These are phyloP conservation scores for Erynnis tages DNA, from an alignment of 2,888 invertebrate genomes.

Conservation along the genomic window DNA sequence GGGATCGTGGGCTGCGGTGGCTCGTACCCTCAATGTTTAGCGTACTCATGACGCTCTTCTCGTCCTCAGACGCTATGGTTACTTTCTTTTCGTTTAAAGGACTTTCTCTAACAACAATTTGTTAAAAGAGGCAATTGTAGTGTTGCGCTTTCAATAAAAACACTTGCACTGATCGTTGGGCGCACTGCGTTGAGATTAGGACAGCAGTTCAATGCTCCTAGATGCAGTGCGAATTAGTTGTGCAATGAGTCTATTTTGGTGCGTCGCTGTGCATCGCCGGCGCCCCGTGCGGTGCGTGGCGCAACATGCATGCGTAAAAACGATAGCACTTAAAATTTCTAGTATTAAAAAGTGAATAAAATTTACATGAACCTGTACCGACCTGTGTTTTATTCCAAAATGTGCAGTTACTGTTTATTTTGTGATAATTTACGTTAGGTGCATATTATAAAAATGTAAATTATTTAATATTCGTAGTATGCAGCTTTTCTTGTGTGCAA, in stretches of 20 bases:
- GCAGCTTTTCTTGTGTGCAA: no score
- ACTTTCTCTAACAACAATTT: slow-evolving; percentile 32
- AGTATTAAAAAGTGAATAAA: no score
- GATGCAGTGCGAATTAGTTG: slow-evolving; percentile 76
- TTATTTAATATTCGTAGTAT: no score
- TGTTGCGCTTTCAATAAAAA: slow-evolving; percentile 70
- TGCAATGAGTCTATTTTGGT: slow-evolving; percentile 74
- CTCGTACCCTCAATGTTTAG: slow-evolving; percentile 66
- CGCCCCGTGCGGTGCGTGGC: slow-evolving; percentile 43
- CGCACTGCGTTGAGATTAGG: slow-evolving; percentile 66
- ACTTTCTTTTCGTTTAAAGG: slow-evolving; percentile 18
- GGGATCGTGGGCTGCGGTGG: slow-evolving; percentile 1
- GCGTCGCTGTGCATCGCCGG: slow-evolving; percentile 57
- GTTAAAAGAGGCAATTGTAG: slow-evolving; percentile 25
- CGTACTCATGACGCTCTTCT: slow-evolving; percentile 45
- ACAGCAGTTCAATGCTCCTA: slow-evolving; percentile 75
- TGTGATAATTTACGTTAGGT: no score
- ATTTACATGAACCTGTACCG: background rate
- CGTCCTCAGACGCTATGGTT: background rate
- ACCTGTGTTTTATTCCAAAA: background rate
- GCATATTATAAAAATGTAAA: no score
- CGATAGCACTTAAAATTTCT: no score
- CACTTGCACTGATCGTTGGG: slow-evolving; percentile 55
- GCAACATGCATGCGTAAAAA: slow-evolving; percentile 48
- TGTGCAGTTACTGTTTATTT: no score